These are phyloP conservation scores for Psylliodes chrysocephalus DNA, from an alignment of 2,888 invertebrate genomes.

Conservation along the genomic window DNA sequence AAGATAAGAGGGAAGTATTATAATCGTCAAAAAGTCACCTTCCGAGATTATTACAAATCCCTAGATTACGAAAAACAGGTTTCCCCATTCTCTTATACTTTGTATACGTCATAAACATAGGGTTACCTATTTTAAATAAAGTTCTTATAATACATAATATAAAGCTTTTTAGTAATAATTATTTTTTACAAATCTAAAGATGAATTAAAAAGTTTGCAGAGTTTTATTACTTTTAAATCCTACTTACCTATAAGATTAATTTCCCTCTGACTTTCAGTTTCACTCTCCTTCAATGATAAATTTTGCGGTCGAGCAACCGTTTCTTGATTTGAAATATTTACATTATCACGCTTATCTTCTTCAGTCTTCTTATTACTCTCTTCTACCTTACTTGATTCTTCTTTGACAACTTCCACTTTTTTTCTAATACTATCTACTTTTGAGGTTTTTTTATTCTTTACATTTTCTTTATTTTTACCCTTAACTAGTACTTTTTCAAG, in stretches of 20 bases:
- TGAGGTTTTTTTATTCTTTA: not conserved
- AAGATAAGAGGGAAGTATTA: no score
- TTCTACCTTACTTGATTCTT: constrained; percentile 24
- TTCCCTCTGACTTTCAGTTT: constrained; percentile 45
- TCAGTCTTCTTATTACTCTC: constrained; percentile 29
- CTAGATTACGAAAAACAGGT: no score
- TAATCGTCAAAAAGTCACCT: no score
- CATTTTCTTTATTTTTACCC: not conserved
- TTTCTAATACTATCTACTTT: constrained; percentile 4
- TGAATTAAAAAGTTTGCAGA: no score
- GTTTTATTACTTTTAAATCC: no score
- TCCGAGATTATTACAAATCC: no score
- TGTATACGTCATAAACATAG: no score
- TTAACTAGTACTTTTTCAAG: not conserved
- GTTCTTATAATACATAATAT: no score
- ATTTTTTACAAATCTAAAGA: no score
- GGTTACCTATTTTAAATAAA: no score
- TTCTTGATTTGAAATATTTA: constrained; percentile 22
- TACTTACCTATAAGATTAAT: constrained; percentile 54
- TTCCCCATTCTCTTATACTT: no score
- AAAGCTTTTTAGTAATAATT: no score
- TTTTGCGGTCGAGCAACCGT: constrained; percentile 44
- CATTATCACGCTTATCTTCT: not conserved
- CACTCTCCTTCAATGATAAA: constrained; percentile 40
- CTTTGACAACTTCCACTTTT: constrained; percentile 6